Evolutionary conservation across 1,140 invertebrate species (phyloP).

Genomic region (Drosophila orosa): DNA sequence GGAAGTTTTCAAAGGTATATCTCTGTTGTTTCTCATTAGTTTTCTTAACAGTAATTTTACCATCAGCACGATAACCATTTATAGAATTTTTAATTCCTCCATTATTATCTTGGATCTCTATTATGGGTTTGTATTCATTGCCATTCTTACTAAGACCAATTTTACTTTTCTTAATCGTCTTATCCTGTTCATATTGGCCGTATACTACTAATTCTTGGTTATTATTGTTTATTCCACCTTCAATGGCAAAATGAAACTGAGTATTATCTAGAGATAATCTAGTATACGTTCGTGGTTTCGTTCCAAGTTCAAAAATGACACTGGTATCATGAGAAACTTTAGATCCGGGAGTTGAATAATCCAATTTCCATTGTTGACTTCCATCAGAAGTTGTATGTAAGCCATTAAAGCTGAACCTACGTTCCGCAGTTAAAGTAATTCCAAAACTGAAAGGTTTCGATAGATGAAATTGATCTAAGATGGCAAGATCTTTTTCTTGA

Average conservation of each 20-base stretch:
- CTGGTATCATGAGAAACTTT: constrained; percentile 86
- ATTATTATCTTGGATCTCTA: constrained; percentile 87
- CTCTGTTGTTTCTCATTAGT: constrained; percentile 84
- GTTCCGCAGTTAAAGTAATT: constrained; percentile 86
- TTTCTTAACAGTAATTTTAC: constrained; percentile 85
- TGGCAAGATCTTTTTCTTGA: constrained; percentile 13
- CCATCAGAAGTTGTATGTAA: constrained; percentile 67
- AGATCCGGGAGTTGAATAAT: constrained; percentile 89
- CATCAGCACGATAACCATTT: constrained; percentile 86
- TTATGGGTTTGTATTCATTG: constrained; percentile 88
- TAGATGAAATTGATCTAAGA: constrained; percentile 45
- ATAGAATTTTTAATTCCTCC: constrained; percentile 82
- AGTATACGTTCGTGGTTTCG: constrained; percentile 54
- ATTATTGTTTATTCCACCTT: constrained; percentile 69
- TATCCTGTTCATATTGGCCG: constrained; percentile 86
- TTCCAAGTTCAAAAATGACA: constrained; percentile 61
- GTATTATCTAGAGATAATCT: constrained; percentile 64
- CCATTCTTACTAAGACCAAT: constrained; percentile 87
- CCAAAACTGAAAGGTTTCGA: constrained; percentile 51
- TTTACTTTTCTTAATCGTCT: constrained; percentile 86
- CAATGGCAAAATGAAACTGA: constrained; percentile 59
- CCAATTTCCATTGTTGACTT: constrained; percentile 85
- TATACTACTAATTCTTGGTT: constrained; percentile 74
- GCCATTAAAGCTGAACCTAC: constrained; percentile 62
- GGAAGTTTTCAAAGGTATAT: constrained; percentile 87